Evolutionary conservation across 2,797 vertebrate species (phyloP), one percentile per base, ranked within the genome.

Genomic region (Orientallactaga sibirica): DNA sequence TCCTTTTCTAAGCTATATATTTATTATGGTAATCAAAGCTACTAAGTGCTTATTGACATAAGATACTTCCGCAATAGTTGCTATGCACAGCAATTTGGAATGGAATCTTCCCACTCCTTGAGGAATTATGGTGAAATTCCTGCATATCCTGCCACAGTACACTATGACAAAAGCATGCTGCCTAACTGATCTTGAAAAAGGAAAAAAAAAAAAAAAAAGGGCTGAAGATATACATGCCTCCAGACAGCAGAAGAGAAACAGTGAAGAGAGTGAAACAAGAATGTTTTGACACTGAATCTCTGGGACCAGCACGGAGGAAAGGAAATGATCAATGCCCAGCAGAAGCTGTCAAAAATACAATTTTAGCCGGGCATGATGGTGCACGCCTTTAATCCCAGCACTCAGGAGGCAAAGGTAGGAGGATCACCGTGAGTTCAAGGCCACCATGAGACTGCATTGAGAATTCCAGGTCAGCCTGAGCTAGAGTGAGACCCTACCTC

Each of bases 81-180:
- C 68, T 81, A 81, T 16, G 16, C n/a, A 22, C 15, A 85, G 52
- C 37, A 88, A 55, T 95, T 86, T 74, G 15, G 20, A 77, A 64
- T 67, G 14, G 92, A 95, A 83, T 79, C 64, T 92, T 22, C 66
- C 88, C n/a, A 76, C 64, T 91, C 64, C 91, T 87, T 71, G 37
- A 88, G 29, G 52, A 94, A 93, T 95, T 90, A 90, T 15, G 94
- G 79, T 11, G 68, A 91, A 76, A 90, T 95, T 94, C 58, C 80
- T 92, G n/a, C 43, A 90, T 88, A 90, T 75, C 67, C 73, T 93
- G 33, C 22, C 76, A 81, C 43, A 87, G 52, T 76, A 43, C 66
- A 96, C 24, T 62, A 48, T 62, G 91, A 70, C 70, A 91, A 94
- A 84, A 62, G 43, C 10, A 70, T 74, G 33, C 66, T 71, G 77